A percentile compares a stretch with the other conserved stretches of the same genome.
phyloP scores from a whole-genome alignment of 2,888 invertebrate species.

The Drosophila sordidula region DNA sequence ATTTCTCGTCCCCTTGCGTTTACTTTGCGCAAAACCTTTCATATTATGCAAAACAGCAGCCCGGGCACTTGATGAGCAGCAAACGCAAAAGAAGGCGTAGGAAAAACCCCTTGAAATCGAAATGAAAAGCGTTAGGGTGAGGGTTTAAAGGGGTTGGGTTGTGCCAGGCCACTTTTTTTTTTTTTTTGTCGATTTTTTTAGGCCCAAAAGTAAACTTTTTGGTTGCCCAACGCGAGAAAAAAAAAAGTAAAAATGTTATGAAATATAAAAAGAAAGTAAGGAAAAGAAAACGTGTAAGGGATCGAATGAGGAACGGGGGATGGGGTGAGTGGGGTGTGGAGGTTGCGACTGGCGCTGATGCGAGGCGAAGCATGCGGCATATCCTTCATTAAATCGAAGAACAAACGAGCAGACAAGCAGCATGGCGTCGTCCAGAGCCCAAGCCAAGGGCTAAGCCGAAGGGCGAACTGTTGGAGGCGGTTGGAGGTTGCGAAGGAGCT shows the following conservation, averaged over 20 bases:
- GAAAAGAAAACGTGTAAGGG: constrained; percentile 42
- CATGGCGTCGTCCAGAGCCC: constrained; percentile 56
- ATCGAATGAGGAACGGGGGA: constrained; percentile 21
- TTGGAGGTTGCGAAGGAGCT: constrained; percentile 13
- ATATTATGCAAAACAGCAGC: constrained; percentile 70
- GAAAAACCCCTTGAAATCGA: constrained; percentile 57
- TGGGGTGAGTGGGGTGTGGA: constrained; percentile 12
- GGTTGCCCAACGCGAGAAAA: constrained; percentile 36
- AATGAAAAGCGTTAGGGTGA: constrained; percentile 42
- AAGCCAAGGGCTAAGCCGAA: constrained; percentile 47
- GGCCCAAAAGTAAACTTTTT: constrained; percentile 74
- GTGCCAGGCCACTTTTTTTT: constrained; percentile 20
- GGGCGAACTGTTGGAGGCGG: constrained; percentile 15
- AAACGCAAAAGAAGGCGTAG: constrained; percentile 20
- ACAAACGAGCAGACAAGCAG: constrained; percentile 80
- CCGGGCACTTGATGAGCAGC: constrained; percentile 50
- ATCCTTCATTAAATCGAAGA: constrained; percentile 81
- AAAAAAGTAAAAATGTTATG: constrained; percentile 70
- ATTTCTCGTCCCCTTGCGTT: constrained; percentile 8
- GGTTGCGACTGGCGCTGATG: constrained; percentile 44
- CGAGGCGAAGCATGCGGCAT: constrained; percentile 69
- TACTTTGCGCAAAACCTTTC: constrained; percentile 26
- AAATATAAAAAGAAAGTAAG: constrained; percentile 55
- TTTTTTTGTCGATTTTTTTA: constrained; percentile 21
- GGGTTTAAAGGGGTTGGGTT: constrained; percentile 25